These are phyloP conservation scores for Brassicogethes aeneus DNA, from an alignment of 2,888 invertebrate genomes.

Conservation along the genomic window DNA sequence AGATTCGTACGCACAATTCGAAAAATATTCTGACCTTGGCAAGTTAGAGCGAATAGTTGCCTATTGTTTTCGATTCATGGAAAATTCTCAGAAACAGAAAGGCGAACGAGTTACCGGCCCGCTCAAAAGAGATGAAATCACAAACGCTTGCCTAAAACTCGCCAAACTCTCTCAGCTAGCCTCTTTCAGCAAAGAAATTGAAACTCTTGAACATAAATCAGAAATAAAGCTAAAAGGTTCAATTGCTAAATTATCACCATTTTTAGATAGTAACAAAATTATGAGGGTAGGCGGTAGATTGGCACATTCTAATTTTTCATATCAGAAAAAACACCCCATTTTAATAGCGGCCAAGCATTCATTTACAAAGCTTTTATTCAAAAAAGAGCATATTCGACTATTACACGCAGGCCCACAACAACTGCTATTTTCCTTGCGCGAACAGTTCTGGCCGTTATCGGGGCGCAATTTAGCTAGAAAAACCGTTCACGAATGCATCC, in stretches of 20 bases:
- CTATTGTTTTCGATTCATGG: background rate
- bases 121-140: background rate
- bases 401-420: background rate
- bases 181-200: background rate
- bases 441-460: constrained; percentile 2
- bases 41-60: too few relatives aligned
- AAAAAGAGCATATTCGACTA: background rate
- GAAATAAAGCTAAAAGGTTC: background rate
- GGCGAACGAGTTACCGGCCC: background rate
- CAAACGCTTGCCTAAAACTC: background rate
- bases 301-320: background rate
- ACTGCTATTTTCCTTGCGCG: background rate
- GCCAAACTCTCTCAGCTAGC: background rate
- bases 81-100: background rate
- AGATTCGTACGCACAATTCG: too few relatives aligned
- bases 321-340: background rate
- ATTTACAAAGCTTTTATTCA: background rate
- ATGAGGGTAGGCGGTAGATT: background rate
- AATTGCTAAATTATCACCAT: background rate
- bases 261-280: background rate
- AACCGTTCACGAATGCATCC: constrained; percentile 1
- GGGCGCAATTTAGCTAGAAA: background rate
- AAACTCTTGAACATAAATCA: background rate
- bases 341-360: background rate
- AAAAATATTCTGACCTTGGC: too few relatives aligned